Evolutionary conservation across 2,113 vertebrate species (phyloP).

Genomic region (Cynopterus brachyotis): DNA sequence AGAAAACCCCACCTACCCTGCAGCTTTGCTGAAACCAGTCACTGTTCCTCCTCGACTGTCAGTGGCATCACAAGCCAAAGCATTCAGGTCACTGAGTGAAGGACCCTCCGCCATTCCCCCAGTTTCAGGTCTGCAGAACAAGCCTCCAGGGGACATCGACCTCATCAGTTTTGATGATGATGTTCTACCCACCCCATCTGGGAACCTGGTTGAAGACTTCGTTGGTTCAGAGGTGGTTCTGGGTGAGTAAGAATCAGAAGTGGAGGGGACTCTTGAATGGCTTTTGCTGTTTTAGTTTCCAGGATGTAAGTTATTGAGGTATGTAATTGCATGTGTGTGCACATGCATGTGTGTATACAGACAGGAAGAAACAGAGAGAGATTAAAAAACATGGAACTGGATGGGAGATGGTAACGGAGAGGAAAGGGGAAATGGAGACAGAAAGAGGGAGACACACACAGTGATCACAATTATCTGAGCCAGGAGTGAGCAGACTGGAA

Average conservation of each 20-base stretch:
- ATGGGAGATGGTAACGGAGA: background rate
- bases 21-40: conserved; percentile 71
- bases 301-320: background rate
- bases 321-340: background rate
- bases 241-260: conserved; percentile 79
- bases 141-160: conserved; percentile 80
- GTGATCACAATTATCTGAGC: background rate
- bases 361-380: background rate
- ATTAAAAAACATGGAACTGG: background rate
- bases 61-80: conserved; percentile 80
- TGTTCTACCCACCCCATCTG: conserved; percentile 75
- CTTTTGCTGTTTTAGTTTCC: background rate
- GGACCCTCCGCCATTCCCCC: conserved; percentile 55
- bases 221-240: conserved; percentile 75
- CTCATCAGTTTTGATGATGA: conserved; percentile 90
- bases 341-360: background rate
- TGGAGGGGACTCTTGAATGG: background rate
- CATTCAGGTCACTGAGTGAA: conserved; percentile 78
- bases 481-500: background rate
- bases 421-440: background rate
- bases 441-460: background rate
- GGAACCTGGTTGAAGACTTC: conserved; percentile 68
- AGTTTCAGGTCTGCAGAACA: conserved; percentile 69
- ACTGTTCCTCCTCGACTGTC: conserved; percentile 78
- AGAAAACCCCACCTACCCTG: conserved; percentile 75